These are phyloP conservation scores for Capromys pilorides DNA, from an alignment of 2,797 vertebrate species.

Conservation along the genomic window DNA sequence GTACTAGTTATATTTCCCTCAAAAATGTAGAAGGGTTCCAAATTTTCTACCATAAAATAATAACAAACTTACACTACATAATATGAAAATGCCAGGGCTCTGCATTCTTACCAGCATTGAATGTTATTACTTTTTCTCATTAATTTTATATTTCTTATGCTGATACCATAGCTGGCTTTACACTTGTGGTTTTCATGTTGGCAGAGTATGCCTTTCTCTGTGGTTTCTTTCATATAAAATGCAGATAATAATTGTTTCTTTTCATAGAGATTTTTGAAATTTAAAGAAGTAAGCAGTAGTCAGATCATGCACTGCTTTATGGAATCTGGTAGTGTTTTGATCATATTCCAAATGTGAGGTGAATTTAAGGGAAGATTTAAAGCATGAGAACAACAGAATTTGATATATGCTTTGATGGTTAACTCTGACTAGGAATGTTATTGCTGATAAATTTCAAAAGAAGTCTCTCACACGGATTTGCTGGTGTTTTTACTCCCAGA, in stretches of 20 bases:
- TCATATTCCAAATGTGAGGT: neutral
- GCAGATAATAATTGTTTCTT: neutral
- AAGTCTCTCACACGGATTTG: neutral
- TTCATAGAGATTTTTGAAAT: neutral
- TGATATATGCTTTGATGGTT: conserved; percentile 20
- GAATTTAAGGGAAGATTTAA: neutral
- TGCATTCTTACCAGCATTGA: neutral
- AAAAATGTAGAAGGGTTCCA: neutral
- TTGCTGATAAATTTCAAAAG: conserved; percentile 4
- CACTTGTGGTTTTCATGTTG: neutral
- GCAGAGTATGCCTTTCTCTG: neutral
- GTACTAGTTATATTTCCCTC: neutral
- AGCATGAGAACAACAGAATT: neutral
- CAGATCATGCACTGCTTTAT: neutral
- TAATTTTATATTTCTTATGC: neutral
- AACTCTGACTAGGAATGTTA: neutral
- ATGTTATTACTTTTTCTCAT: neutral
- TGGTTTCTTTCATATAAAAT: neutral
- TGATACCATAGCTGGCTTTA: neutral
- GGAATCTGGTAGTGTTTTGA: neutral
- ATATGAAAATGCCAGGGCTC: neutral
- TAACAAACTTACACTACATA: neutral
- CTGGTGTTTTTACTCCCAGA: neutral
- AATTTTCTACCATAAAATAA: neutral
- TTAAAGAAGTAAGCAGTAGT: neutral